phyloP scores from a whole-genome alignment of 2,113 vertebrate species.

The Chloebia gouldiae region DNA sequence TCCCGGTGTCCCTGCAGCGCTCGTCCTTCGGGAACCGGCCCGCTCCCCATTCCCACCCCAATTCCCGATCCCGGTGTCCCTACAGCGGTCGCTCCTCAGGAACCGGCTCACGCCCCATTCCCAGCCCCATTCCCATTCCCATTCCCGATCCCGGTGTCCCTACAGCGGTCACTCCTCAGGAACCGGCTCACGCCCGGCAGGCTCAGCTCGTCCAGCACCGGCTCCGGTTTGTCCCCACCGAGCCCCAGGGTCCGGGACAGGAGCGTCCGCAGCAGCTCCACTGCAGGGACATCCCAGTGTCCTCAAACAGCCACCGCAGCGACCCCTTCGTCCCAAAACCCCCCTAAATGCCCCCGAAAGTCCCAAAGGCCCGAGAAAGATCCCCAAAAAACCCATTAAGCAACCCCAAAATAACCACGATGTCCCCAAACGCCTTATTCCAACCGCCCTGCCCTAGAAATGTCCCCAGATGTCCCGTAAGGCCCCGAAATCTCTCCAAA shows the following conservation, averaged over 20 bases:
- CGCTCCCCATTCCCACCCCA: not conserved
- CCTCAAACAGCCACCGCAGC: not conserved
- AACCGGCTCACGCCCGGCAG: conserved; percentile 82
- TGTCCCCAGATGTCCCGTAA: too few relatives aligned
- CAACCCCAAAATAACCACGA: too few relatives aligned
- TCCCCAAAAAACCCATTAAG: too few relatives aligned
- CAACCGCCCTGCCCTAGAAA: too few relatives aligned
- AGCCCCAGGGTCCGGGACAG: conserved; percentile 85
- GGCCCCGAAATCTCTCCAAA: too few relatives aligned
- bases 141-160: not conserved
- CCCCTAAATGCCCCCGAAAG: not conserved
- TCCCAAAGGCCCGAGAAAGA: too few relatives aligned
- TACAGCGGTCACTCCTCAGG: conserved; percentile 86
- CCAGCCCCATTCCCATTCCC: too few relatives aligned
- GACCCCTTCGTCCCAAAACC: not conserved
- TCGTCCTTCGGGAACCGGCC: too few relatives aligned
- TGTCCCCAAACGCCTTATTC: too few relatives aligned
- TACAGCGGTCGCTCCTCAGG: too few relatives aligned
- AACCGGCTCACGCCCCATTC: too few relatives aligned
- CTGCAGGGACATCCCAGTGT: conserved; percentile 33
- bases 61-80: not conserved
- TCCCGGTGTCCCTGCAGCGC: too few relatives aligned
- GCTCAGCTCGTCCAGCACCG: conserved; percentile 85
- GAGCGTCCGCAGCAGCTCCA: conserved; percentile 89
- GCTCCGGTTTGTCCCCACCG: conserved; percentile 74